Percentiles rank a stretch among this genome's conserved stretches.
Evolutionary conservation across 2,888 invertebrate species (phyloP).

Genomic region (Argynnis bischoffii): DNA sequence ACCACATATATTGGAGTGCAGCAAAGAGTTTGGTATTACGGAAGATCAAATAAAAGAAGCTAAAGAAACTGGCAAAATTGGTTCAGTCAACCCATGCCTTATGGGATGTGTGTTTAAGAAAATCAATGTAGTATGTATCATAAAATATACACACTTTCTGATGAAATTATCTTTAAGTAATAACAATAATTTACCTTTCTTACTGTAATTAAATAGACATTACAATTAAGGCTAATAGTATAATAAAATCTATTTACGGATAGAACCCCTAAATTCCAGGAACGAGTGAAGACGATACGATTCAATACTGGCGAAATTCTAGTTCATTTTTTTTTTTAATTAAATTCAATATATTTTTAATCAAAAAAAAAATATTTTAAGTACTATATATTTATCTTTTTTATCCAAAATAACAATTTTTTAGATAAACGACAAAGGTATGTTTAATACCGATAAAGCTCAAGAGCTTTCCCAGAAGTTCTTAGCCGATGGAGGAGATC

Average conservation of each 20-base stretch:
- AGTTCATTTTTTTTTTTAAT: too few species aligned
- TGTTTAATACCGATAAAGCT: slow-evolving; percentile 46
- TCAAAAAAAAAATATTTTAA: too few species aligned
- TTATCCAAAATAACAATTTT: not conserved
- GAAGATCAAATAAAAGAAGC: slow-evolving; percentile 31
- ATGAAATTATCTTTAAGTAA: too few species aligned
- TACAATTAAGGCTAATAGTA: too few species aligned
- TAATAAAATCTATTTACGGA: too few species aligned
- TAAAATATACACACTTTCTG: not conserved
- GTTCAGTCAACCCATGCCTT: slow-evolving; percentile 27
- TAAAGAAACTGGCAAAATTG: slow-evolving; percentile 28
- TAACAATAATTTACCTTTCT: too few species aligned
- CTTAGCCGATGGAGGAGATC: slow-evolving; percentile 45
- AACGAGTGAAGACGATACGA: too few species aligned
- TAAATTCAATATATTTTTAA: too few species aligned
- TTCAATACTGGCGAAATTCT: too few species aligned
- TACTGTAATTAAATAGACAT: too few species aligned
- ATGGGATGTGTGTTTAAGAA: slow-evolving; percentile 44
- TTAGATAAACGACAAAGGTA: slow-evolving; percentile 47
- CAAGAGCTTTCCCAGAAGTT: slow-evolving; percentile 44
- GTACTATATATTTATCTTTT: too few species aligned
- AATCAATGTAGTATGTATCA: slow-evolving; percentile 49
- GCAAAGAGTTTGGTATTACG: slow-evolving; percentile 31
- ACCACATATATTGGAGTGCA: slow-evolving; percentile 35
- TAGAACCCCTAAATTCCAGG: too few species aligned